Evolutionary conservation across 2,113 vertebrate species (phyloP), one percentile per base, ranked within the genome.

Genomic region (Petromus typicus): DNA sequence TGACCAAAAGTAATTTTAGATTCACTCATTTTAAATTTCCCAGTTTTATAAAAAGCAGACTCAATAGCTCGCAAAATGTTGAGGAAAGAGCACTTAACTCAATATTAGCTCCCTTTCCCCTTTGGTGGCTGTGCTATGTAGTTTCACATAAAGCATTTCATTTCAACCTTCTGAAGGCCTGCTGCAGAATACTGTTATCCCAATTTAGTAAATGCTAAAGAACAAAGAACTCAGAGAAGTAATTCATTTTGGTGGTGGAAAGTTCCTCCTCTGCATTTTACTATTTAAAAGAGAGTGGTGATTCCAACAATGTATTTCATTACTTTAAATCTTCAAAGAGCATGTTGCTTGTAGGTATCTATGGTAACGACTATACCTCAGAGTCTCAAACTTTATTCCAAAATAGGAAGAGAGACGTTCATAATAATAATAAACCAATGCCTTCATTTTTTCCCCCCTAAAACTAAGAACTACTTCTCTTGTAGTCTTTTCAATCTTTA

Each of bases 371-470:
- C 20, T 23, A 81, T 90, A 93, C 3, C 7, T 94, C 86, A 96
- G 22, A 95, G 45, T 51, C 17, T 69, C 40, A 54, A 94, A 92
- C 73, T 96, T 96, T 92, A 96, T 97, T 96, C 89, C 92, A 97
- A 96, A 98, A 96, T 91, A 98, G 95, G 96, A 97, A 97, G 54
- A 96, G 45, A 92, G 54, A 20, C 84, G 69, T 85, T 97, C 95
- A 92, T 94, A 96, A 85, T 16, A 96, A 37, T 27, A 48, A 90
- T 59, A 75, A 69, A 54, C 84, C 95, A 79, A 96, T 73, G 45
- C 22, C 54, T 95, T 71, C 71, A 8, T 76, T 67, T 93, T 95
- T 96, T 94, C 95, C 93, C 79, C 90, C 20, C 63, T 63, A 54
- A 95, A 93, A 94, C 64, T 51, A 87, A 76, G 45, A 97, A 95